A percentile compares a stretch with the other conserved stretches of the same genome.
Evolutionary conservation across 2,113 vertebrate genomes (phyloP).

Genomic region (Pavo muticus): DNA sequence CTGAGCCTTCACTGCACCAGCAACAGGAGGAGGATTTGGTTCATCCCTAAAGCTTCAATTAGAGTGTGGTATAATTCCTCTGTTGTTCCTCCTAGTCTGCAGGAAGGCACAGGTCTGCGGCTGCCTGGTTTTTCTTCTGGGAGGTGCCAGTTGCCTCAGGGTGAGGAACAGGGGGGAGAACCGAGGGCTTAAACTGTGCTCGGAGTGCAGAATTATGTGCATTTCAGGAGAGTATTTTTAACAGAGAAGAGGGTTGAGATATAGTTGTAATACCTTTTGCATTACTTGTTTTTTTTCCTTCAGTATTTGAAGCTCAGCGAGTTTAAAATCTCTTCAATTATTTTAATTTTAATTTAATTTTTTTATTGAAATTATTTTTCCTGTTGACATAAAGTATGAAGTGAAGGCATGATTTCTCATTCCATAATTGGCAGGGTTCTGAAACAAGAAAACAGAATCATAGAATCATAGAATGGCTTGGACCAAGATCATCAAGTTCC

Average conservation of each 20-base stretch:
- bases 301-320: background rate
- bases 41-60: background rate
- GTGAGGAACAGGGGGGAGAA: background rate
- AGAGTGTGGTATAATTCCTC: background rate
- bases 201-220: background rate
- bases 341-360: background rate
- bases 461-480: too few species aligned
- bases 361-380: conserved; percentile 19
- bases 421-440: background rate
- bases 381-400: background rate
- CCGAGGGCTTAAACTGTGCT: background rate
- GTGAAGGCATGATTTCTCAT: background rate
- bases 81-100: background rate
- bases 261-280: background rate
- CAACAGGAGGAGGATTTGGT: background rate
- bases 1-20: background rate
- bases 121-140: background rate
- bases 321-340: background rate
- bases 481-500: too few species aligned
- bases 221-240: background rate
- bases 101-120: background rate
- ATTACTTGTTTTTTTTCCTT: background rate
- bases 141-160: background rate
- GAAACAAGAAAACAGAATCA: background rate
- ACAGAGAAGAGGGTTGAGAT: background rate